Base-by-base conservation (phyloP, 2,113 vertebrate genomes). In the Echinops telfairi region DNA sequence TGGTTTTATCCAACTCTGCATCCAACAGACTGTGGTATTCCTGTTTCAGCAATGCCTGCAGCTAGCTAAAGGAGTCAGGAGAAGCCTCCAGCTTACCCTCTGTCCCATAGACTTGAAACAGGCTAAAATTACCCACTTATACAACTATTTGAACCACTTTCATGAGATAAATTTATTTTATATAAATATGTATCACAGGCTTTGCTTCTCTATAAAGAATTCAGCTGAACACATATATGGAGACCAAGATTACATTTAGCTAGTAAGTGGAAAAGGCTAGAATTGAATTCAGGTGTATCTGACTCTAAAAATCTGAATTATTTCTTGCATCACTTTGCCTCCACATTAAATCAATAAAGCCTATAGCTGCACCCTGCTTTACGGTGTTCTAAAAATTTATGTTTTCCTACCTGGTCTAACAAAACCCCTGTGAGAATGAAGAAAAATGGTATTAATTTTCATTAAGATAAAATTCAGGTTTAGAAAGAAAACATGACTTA, bases 271-370 rank as follows among this genome's bases (percentile, higher is more conserved):
- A 8, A 89, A 75, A 68, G 1, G 17, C 4, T 68, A 14, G 38
- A 75, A 86, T 17, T 86, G 16, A 92, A 94, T 79, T 64, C 16
- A 75, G 64, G 57, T 62, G 6, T 62, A 84, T 29, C 3, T 88
- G 79, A 60, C 5, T 60, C 20, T 75, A 71, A 19, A 84, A 57
- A 77, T 22, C 14, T 43, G 1, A 57, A 29, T 16, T 75, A 17
- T 82, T 86, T 57, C n/a, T 40, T 1, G 0, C 1, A n/a, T 22
- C 6, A 60, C 2, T 47, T 40, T 88, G 31, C 10, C 22, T 87
- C 47, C 81, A 8, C 14, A 62, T 58, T 92, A 79, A 83, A 43
- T 76, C 58, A 81, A 22, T 33, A 4, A 71, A 86, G 11, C 40
- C 76, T 95, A 0, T 33, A 68, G 78, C 11, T 89, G 53, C 33